phyloP scores from a whole-genome alignment of 2,797 vertebrate species.

The Spheniscus humboldti region DNA sequence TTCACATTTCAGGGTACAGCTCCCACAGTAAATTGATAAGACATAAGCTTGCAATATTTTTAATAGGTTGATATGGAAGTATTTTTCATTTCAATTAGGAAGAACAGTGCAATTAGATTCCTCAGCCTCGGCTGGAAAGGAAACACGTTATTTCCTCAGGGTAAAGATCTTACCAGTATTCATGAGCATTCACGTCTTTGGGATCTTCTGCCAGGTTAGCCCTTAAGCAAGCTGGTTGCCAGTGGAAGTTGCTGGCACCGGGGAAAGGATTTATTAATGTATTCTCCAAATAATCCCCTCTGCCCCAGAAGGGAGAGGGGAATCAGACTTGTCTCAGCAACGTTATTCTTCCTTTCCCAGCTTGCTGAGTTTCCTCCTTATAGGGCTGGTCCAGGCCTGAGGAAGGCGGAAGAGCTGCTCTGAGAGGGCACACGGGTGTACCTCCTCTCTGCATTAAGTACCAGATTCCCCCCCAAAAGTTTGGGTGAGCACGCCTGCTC shows the following conservation, averaged over 20 bases:
- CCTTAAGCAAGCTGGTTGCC: not conserved
- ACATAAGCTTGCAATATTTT: slow-evolving; percentile 12
- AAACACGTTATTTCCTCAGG: not conserved
- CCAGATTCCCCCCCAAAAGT: not conserved
- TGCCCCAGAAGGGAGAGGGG: not conserved
- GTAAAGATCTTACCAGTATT: not conserved
- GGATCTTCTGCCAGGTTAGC: not conserved
- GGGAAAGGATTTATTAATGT: not conserved
- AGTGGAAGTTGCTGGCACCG: not conserved
- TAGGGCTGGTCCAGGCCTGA: not conserved
- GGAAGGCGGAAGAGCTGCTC: not conserved
- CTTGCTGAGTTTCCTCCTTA: not conserved
- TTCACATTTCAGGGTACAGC: slow-evolving; percentile 12
- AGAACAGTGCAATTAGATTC: slow-evolving; percentile 14
- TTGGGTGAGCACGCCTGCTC: not conserved
- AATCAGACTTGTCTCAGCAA: not conserved
- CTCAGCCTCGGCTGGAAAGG: not conserved
- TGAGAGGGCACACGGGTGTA: accelerated
- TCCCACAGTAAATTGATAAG: slow-evolving; percentile 34
- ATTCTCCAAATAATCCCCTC: not conserved
- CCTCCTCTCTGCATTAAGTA: not conserved
- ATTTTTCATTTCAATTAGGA: slow-evolving; percentile 45
- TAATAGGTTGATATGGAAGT: not conserved
- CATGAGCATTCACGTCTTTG: not conserved
- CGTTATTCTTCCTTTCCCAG: not conserved